These are phyloP conservation scores for Drosophila truncata DNA, from an alignment of 1,140 invertebrate genomes.

Conservation along the genomic window DNA sequence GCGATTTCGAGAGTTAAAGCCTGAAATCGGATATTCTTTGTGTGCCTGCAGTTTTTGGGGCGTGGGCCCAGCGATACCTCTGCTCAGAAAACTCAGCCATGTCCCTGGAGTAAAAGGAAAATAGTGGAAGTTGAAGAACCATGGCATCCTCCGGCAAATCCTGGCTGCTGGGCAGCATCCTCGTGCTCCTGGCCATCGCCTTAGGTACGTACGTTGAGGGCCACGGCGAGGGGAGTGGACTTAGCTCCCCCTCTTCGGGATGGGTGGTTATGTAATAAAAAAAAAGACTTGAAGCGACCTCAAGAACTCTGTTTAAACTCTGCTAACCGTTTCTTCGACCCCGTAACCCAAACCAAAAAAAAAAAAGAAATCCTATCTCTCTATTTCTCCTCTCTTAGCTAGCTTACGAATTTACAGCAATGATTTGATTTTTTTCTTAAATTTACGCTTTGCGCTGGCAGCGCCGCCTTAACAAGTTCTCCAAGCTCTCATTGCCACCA, in stretches of 20 bases:
- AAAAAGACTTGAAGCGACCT: conserved; percentile 1
- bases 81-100: conserved; percentile 39
- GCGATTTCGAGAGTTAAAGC: not conserved
- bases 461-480: conserved; percentile 82
- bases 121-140: conserved; percentile 7
- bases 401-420: conserved; percentile 78
- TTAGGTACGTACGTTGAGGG: conserved; percentile 65
- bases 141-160: conserved; percentile 58
- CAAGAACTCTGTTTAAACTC: conserved; percentile 34
- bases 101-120: conserved; percentile 54
- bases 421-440: conserved; percentile 85
- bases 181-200: conserved; percentile 59
- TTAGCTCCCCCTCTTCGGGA: conserved; percentile 12
- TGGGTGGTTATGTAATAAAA: conserved; percentile 62
- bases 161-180: conserved; percentile 58
- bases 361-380: conserved; percentile 42
- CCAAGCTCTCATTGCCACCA: conserved; percentile 65
- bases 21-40: conserved; percentile 9
- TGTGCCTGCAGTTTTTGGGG: conserved; percentile 50
- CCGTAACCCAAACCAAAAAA: conserved; percentile 27
- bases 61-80: conserved; percentile 37
- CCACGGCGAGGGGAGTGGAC: conserved; percentile 10
- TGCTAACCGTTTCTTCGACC: conserved; percentile 49
- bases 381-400: conserved; percentile 48
- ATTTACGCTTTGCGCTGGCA: conserved; percentile 73